These are phyloP conservation scores for Drosophila repleta DNA, from an alignment of 1,140 invertebrate species.

Conservation along the genomic window DNA sequence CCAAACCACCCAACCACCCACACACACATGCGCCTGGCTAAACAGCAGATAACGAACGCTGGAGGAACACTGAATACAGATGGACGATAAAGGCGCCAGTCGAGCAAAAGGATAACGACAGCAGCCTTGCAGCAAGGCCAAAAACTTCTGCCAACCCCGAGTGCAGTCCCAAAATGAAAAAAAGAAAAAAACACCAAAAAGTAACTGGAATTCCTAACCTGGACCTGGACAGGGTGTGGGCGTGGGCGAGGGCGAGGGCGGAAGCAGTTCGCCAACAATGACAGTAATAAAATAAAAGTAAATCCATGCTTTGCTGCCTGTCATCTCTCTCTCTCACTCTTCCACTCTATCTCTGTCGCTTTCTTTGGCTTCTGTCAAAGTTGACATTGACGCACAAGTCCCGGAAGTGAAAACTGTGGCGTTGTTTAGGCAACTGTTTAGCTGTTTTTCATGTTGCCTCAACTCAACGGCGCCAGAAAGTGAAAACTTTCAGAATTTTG, in stretches of 20 bases:
- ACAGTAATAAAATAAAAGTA: conserved; percentile 82
- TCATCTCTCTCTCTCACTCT: conserved; percentile 12
- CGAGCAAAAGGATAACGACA: conserved; percentile 73
- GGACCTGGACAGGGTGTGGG: background rate
- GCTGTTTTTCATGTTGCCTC: conserved; percentile 61
- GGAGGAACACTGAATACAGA: conserved; percentile 47
- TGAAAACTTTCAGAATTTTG: conserved; percentile 45
- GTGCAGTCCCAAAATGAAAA: background rate
- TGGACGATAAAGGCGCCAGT: conserved; percentile 67
- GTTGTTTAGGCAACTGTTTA: conserved; percentile 60
- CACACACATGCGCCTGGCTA: conserved; percentile 55
- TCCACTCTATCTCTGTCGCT: background rate
- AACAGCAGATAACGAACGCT: conserved; percentile 70
- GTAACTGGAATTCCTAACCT: too few relatives aligned
- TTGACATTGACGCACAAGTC: conserved; percentile 77
- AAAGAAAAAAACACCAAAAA: background rate
- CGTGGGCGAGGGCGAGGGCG: conserved; percentile 7
- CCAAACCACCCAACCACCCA: conserved; percentile 10
- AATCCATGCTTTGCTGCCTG: conserved; percentile 64
- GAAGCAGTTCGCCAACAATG: conserved; percentile 56
- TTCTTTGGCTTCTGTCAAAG: conserved; percentile 65
- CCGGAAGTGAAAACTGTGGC: conserved; percentile 63
- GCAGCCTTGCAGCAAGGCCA: conserved; percentile 1
- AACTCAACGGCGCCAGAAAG: conserved; percentile 14
- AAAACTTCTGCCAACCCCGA: background rate